Conservation (phyloP, 2,888 invertebrate genomes). For the Resseliella maxima region DNA sequence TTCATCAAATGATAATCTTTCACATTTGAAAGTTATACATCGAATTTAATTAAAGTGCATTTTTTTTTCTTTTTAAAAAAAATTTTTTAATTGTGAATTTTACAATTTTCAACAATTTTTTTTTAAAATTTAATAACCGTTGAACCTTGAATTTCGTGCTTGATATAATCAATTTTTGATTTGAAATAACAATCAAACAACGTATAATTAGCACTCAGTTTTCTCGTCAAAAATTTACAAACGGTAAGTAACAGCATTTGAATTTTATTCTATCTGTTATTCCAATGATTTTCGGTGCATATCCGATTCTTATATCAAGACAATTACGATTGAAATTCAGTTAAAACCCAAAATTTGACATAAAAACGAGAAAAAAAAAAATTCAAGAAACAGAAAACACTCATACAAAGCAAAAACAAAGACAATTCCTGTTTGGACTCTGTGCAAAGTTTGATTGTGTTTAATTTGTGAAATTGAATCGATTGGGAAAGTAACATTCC, state of each 20-base stretch:
- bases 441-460: slow-evolving; percentile 4
- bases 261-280: too few species aligned
- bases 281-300: too few species aligned
- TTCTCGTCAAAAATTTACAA: too few species aligned
- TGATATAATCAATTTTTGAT: too few species aligned
- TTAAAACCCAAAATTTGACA: background rate
- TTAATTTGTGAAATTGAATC: slow-evolving; percentile 31
- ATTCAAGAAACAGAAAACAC: background rate
- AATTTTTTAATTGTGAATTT: too few species aligned
- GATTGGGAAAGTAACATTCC: slow-evolving; percentile 53
- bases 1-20: background rate
- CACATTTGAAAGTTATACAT: background rate
- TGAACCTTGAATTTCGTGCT: too few species aligned
- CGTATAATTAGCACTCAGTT: too few species aligned
- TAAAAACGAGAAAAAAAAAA: background rate
- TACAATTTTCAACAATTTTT: too few species aligned
- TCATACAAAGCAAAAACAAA: background rate
- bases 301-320: too few species aligned
- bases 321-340: background rate
- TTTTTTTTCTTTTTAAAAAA: background rate
- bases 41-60: background rate
- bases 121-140: too few species aligned
- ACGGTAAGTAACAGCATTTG: too few species aligned
- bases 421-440: slow-evolving; percentile 31
- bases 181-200: too few species aligned